Evolutionary conservation across 1,140 invertebrate species (phyloP).

Genomic region (Aphaenogaster floridana): DNA sequence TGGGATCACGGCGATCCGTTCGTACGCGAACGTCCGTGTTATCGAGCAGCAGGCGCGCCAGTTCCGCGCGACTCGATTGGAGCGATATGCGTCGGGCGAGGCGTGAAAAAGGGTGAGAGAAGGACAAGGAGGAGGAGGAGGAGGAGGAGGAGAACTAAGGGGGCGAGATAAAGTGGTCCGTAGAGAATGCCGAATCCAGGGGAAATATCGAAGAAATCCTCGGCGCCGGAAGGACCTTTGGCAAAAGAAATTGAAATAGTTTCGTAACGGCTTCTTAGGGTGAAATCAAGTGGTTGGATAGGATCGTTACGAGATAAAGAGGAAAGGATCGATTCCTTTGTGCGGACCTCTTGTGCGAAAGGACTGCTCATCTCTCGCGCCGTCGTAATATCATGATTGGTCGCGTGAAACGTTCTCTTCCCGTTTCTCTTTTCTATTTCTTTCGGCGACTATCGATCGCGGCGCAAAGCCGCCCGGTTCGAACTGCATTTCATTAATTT

Average conservation of each 20-base stretch:
- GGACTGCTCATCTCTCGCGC: conserved; percentile 46
- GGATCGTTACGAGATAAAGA: conserved; percentile 61
- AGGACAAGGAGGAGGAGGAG: background rate
- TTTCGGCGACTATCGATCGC: conserved; percentile 37
- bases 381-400: conserved; percentile 56
- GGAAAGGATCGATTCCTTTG: conserved; percentile 56
- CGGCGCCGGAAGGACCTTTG: conserved; percentile 45
- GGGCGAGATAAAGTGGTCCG: conserved; percentile 60
- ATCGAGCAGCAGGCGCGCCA: conserved; percentile 47
- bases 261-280: conserved; percentile 63
- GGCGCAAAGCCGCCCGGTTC: background rate
- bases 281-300: conserved; percentile 57
- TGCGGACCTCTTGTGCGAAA: conserved; percentile 21
- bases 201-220: conserved; percentile 61
- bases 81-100: conserved; percentile 56
- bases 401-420: conserved; percentile 44
- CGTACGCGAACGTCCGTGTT: conserved; percentile 45
- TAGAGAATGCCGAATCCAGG: conserved; percentile 56
- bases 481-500: conserved; percentile 60
- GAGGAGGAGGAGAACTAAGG: background rate
- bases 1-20: background rate
- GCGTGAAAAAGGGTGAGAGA: conserved; percentile 33
- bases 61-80: conserved; percentile 51
- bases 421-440: conserved; percentile 32
- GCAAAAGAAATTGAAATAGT: conserved; percentile 64